Percentiles rank a stretch among this genome's conserved stretches.
These are phyloP conservation scores for Andrena minutula DNA, from an alignment of 2,888 invertebrate species.

Conservation along the genomic window DNA sequence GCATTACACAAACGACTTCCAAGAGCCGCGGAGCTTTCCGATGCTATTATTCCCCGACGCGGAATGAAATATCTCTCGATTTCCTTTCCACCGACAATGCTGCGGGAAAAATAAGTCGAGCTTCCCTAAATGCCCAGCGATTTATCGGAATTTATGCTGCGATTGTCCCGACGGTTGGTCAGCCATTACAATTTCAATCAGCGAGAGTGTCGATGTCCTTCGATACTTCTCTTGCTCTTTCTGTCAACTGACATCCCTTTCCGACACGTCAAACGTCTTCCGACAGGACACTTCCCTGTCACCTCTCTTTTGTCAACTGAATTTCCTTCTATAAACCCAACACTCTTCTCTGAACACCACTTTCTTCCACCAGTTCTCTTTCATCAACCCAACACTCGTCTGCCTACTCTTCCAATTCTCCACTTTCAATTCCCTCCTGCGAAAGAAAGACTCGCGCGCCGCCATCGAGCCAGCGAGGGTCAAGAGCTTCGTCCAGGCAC, in stretches of 20 bases:
- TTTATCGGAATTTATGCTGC: neutral
- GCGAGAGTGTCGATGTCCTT: neutral
- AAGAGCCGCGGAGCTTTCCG: constrained; percentile 50
- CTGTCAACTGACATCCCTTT: neutral
- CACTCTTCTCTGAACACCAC: neutral
- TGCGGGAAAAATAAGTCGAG: constrained; percentile 8
- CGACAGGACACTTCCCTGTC: too few species aligned
- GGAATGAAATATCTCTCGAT: constrained; percentile 47
- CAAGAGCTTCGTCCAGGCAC: neutral
- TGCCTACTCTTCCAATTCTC: too few species aligned
- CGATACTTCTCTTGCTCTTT: neutral
- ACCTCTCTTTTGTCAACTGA: neutral
- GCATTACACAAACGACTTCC: constrained; percentile 66
- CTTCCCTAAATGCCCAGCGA: constrained; percentile 3
- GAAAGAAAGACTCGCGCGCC: neutral
- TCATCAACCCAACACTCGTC: neutral
- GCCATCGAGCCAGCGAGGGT: neutral
- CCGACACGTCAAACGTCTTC: too few species aligned
- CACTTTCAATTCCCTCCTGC: neutral
- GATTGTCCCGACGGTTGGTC: neutral
- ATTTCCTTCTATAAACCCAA: neutral
- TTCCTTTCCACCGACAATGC: constrained; percentile 17
- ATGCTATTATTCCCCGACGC: constrained; percentile 52
- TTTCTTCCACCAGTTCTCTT: neutral
- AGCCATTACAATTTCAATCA: constrained; percentile 4